Base-by-base conservation (phyloP, 2,888 invertebrate species). In the Pandemis heparana region DNA sequence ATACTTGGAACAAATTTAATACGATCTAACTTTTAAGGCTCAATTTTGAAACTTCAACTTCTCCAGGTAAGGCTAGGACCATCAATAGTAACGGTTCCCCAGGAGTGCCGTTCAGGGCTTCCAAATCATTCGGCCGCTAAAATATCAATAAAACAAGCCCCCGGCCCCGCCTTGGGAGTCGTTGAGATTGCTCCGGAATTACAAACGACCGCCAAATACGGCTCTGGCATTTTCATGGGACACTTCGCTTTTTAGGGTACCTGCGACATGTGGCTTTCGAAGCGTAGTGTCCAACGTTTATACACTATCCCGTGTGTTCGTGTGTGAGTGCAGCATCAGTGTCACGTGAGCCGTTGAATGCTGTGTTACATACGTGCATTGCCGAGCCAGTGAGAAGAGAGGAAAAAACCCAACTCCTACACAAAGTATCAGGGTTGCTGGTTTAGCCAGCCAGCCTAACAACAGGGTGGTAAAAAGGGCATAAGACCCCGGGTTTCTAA, bases 91-190 rank as follows among this genome's bases (percentile, higher is more conserved):
- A 89, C 89, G 87, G 85, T 82, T 81, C 87, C 93, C 89, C 91
- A 77, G 68, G 92, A 90, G 92, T 83, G 86, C 87, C 90, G 87
- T 93, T 86, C 79, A 85, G 87, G 85, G 87, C 87, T 86, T 86
- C 89, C 87, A 92, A 92, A 94, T 93, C 92, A 94, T 94, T 92
- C 92, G 89, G 78, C 81, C 85, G 88, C 88, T 91, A 91, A 94
- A 94, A 94, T 94, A 93, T 94, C 94, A 94, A 94, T 94, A 94
- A 94, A 94, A 92, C 89, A 93, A 80, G 66, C 80, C 56, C 56
- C 56, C 56, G 18, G 56, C 71, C 80, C 78, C 82, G 79, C 82
- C 76, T 75, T 69, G 89, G 91, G 92, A 89, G 86, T 87, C 89
- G 83, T 91, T 86, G 81, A 78, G 82, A 82, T 82, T 88, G 86